These are phyloP conservation scores for Stercorarius parasiticus DNA, from an alignment of 2,113 vertebrate species.

Conservation along the genomic window DNA sequence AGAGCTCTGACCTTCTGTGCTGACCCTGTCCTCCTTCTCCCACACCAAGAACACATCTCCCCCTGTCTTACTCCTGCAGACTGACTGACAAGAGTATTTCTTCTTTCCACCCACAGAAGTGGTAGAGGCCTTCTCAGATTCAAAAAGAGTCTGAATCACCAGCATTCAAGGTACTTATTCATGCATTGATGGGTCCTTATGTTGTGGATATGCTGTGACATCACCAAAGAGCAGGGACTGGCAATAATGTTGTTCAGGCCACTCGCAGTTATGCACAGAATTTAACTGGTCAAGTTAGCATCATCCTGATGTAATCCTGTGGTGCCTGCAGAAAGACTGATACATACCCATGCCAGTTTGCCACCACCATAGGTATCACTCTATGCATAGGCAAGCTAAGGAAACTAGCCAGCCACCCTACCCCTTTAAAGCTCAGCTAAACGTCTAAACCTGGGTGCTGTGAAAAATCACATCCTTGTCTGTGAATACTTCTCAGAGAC, in stretches of 20 bases:
- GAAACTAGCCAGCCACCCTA: not conserved
- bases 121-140: not conserved
- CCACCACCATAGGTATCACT: not conserved
- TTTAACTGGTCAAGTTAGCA: not conserved
- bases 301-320: not conserved
- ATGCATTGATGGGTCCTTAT: not conserved
- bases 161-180: not conserved
- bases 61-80: not conserved
- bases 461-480: not conserved
- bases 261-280: not conserved
- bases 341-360: not conserved
- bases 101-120: not conserved
- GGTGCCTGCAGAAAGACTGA: not conserved
- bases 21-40: not conserved
- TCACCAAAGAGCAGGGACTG: not conserved
- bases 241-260: not conserved
- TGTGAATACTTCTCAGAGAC: not conserved
- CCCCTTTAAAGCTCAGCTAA: not conserved
- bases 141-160: not conserved
- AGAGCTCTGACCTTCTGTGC: not conserved
- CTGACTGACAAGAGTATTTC: not conserved
- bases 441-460: not conserved
- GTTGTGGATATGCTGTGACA: not conserved
- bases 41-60: not conserved
- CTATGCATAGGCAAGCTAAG: not conserved